Evolutionary conservation across 2,888 invertebrate species (phyloP).

Genomic region (Plagodis dolabraria): DNA sequence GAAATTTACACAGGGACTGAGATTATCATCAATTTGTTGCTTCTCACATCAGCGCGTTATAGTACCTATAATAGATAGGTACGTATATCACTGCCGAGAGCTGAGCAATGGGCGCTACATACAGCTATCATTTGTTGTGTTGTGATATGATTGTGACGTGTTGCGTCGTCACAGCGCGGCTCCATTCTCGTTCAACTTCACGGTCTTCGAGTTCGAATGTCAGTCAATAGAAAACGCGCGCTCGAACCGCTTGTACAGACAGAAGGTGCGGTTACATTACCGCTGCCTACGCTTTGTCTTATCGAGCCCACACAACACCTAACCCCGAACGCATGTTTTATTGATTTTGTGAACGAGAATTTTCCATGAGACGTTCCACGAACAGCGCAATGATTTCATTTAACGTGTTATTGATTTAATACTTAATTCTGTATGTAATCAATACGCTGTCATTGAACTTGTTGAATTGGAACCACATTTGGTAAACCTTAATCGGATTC

Average conservation of each 20-base stretch:
- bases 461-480: conserved; percentile 26
- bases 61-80: not conserved
- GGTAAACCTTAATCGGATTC: conserved; percentile 13
- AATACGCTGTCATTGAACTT: conserved; percentile 14
- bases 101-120: conserved; percentile 6
- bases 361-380: conserved; percentile 52
- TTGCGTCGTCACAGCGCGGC: conserved; percentile 38
- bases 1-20: conserved; percentile 2
- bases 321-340: conserved; percentile 54
- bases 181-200: conserved; percentile 50
- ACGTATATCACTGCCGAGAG: not conserved
- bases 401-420: conserved; percentile 52
- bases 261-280: conserved; percentile 57
- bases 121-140: conserved; percentile 25
- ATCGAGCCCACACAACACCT: conserved; percentile 48
- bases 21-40: conserved; percentile 3
- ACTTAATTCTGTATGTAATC: conserved; percentile 36
- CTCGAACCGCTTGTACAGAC: conserved; percentile 50
- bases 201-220: conserved; percentile 48
- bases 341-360: conserved; percentile 61
- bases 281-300: conserved; percentile 62
- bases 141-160: conserved; percentile 33
- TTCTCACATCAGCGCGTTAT: not conserved
- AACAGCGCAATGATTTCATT: conserved; percentile 52
- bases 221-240: conserved; percentile 63